A percentile compares a stretch with the other conserved stretches of the same genome.
phyloP scores from a whole-genome alignment of 2,888 invertebrate genomes.

The Allacma fusca region DNA sequence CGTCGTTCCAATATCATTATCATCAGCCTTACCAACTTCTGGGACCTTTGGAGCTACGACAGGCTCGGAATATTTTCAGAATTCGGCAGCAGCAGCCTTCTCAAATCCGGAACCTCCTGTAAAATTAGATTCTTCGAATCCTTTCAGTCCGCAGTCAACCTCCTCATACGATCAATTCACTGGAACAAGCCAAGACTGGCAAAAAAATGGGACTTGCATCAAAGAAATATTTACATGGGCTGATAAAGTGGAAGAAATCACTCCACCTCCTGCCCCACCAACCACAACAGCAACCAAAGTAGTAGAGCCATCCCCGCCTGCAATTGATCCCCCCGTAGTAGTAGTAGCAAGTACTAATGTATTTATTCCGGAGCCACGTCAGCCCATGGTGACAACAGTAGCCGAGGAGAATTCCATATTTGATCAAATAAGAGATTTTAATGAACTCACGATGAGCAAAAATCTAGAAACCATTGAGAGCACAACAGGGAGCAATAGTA shows the following conservation, averaged over 20 bases:
- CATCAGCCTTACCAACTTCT: constrained; percentile 27
- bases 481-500: background rate
- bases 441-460: constrained; percentile 33
- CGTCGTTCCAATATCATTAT: constrained; percentile 38
- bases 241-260: constrained; percentile 13
- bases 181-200: background rate
- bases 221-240: constrained; percentile 22
- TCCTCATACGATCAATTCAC: background rate
- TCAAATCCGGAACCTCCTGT: background rate
- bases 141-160: constrained; percentile 31
- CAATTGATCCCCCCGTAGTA: background rate
- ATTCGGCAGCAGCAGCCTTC: background rate
- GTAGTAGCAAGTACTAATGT: background rate
- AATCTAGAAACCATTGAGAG: constrained; percentile 10
- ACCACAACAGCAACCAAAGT: background rate
- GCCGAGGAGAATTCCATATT: constrained; percentile 22
- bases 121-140: constrained; percentile 31
- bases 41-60: constrained; percentile 21
- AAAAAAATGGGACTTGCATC: constrained; percentile 1
- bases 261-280: background rate
- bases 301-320: no score
- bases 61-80: constrained; percentile 13
- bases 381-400: background rate
- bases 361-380: background rate
- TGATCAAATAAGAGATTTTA: constrained; percentile 38